A percentile compares a stretch with the other conserved stretches of the same genome.
Conservation (phyloP, 1,140 invertebrate species). For the Drosophila setifemur region DNA sequence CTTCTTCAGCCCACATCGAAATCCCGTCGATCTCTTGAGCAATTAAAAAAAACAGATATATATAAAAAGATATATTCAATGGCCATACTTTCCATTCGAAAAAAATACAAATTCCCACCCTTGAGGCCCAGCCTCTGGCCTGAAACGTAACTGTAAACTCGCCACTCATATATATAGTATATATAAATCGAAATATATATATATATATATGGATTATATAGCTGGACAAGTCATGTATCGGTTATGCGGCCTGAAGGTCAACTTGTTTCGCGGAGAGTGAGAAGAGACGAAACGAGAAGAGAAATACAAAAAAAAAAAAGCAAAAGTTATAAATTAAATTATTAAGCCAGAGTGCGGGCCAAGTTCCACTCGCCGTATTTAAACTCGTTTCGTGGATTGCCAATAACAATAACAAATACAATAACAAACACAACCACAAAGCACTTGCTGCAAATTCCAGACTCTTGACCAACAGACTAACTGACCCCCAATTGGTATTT, state of each 20-base stretch:
- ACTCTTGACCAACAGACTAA: constrained; percentile 37
- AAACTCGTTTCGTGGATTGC: constrained; percentile 48
- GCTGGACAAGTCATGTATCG: constrained; percentile 1
- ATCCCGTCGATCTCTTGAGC: constrained; percentile 2
- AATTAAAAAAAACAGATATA: constrained; percentile 12
- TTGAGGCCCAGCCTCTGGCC: constrained; percentile 28
- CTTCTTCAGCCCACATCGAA: background rate
- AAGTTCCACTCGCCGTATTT: constrained; percentile 38
- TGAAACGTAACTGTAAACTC: constrained; percentile 39
- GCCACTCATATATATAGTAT: background rate
- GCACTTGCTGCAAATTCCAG: constrained; percentile 54
- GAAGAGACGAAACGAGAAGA: too few relatives aligned
- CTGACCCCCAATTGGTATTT: constrained; percentile 69
- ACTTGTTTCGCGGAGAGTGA: constrained; percentile 49
- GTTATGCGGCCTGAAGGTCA: constrained; percentile 53
- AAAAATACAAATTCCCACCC: constrained; percentile 26
- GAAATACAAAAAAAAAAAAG: too few relatives aligned
- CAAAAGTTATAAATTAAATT: constrained; percentile 67
- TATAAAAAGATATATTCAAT: background rate
- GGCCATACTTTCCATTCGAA: background rate
- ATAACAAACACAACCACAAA: constrained; percentile 19
- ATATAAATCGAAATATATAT: constrained; percentile 7
- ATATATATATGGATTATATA: background rate
- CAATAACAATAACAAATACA: constrained; percentile 14
- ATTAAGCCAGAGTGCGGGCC: constrained; percentile 53